Evolutionary conservation across 2,797 vertebrate genomes (phyloP), one percentile per base, ranked within the genome.

Genomic region (Silurus aristotelis): DNA sequence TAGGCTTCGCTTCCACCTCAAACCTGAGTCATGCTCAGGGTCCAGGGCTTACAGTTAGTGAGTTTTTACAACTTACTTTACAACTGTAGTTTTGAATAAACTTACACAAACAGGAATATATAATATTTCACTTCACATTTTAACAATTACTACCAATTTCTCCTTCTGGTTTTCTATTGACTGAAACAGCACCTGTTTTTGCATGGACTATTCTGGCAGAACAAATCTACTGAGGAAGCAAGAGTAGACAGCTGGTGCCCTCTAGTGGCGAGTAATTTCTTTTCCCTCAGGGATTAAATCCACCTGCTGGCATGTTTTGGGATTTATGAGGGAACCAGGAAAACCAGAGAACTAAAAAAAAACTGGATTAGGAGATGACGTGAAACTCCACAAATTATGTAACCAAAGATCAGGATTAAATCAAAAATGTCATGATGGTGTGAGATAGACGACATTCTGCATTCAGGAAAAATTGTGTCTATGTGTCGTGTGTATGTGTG

Each of bases 221-320:
- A 5, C 15, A 6, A 67, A 83, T 20, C 12, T 66, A 6, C 46
- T 25, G 4, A 52, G 5, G 10, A 13, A 63, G 8, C 8, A 25
- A 60, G 31, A 48, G n/a, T 20, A 13, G 60, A 55, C 61, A 70
- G 55, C 10, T 55, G 13, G 67, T 77, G 81, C 58, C 72, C 80
- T 70, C 80, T 82, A 56, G 64, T 86, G 85, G 72, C 60, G 27
- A 70, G 22, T 31, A 43, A 79, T 61, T 38, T 5, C 0, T 27
- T 1, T 77, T 77, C 8, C 25, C 55, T 6, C 15, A 56, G 15
- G 14, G 15, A 76, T 43, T 78, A 27, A 58, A 38, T 60, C 17
- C 27, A 56, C 25, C 15, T 19, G 25, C 22, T 75, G n/a, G 5
- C 72, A 75, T 27, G 72, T 7, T 27, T 31, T 31, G 17, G 8